Conservation (phyloP, 2,797 vertebrate genomes). For the Siniperca obscura region DNA sequence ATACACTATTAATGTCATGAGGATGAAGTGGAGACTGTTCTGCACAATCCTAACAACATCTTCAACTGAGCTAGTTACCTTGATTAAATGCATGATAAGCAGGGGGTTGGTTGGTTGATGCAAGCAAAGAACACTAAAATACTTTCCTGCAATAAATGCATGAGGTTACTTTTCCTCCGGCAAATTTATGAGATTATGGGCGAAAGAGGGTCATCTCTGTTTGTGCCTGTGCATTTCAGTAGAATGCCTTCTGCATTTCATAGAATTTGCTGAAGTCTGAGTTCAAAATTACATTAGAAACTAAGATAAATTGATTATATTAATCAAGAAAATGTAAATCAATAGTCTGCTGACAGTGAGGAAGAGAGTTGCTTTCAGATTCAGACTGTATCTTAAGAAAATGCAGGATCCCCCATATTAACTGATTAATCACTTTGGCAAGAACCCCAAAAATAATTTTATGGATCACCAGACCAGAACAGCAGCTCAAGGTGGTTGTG, state of each 20-base stretch:
- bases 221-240: not conserved
- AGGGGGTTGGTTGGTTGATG: not conserved
- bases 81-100: conserved; percentile 28
- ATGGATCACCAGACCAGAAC: conserved; percentile 55
- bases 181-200: not conserved
- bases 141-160: not conserved
- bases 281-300: conserved; percentile 3
- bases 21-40: conserved; percentile 1
- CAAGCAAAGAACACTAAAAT: not conserved
- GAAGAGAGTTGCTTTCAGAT: conserved; percentile 3
- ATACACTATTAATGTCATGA: conserved; percentile 22
- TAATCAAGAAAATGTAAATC: conserved; percentile 28
- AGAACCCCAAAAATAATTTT: conserved; percentile 52
- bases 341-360: conserved; percentile 17
- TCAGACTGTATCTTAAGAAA: conserved; percentile 15
- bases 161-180: not conserved
- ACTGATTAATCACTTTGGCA: conserved; percentile 54
- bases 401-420: conserved; percentile 9
- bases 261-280: conserved; percentile 13
- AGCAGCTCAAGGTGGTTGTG: conserved; percentile 1
- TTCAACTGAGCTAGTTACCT: not conserved
- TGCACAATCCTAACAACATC: not conserved
- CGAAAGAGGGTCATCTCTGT: not conserved
- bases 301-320: conserved; percentile 22
- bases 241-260: not conserved